phyloP scores from a whole-genome alignment of 2,113 vertebrate species.

The Xenopus laevis region DNA sequence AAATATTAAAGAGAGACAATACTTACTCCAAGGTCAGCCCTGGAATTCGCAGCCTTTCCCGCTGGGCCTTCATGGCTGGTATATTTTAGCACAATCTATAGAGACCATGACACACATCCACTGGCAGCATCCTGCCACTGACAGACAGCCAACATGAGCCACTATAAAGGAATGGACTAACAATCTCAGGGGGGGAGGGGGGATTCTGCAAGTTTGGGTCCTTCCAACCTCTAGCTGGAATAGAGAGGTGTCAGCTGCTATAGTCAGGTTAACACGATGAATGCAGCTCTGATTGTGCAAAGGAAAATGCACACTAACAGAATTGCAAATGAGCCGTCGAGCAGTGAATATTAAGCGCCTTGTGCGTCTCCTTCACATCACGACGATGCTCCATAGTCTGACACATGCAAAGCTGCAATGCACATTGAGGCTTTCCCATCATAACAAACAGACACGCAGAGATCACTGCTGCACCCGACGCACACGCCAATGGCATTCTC shows the following conservation, averaged over 20 bases:
- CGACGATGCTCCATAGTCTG: slow-evolving; percentile 47
- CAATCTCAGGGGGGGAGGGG: slow-evolving; percentile 62
- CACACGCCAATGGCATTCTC: slow-evolving; percentile 20
- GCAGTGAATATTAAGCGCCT: slow-evolving; percentile 56
- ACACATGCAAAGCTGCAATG: slow-evolving; percentile 39
- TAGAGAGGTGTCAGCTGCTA: slow-evolving; percentile 67
- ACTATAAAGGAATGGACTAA: slow-evolving; percentile 76
- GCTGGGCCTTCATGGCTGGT: slow-evolving; percentile 97
- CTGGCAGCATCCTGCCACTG: slow-evolving; percentile 76
- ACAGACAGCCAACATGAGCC: slow-evolving; percentile 83
- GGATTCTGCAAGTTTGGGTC: slow-evolving; percentile 72
- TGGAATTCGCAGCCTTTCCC: slow-evolving; percentile 97
- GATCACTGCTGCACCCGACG: too few species aligned
- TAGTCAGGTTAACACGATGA: slow-evolving; percentile 52
- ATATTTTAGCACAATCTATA: slow-evolving; percentile 79
- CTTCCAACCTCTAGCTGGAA: slow-evolving; percentile 80
- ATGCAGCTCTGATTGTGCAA: slow-evolving; percentile 46
- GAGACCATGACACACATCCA: slow-evolving; percentile 88
- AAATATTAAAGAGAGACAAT: slow-evolving; percentile 79
- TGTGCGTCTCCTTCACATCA: slow-evolving; percentile 52
- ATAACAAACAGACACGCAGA: slow-evolving; percentile 7
- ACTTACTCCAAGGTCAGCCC: slow-evolving; percentile 99
- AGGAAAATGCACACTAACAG: slow-evolving; percentile 39
- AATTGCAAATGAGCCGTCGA: slow-evolving; percentile 50
- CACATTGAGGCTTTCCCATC: slow-evolving; percentile 8